A percentile compares a stretch with the other conserved stretches of the same genome.
These are phyloP conservation scores for Limnephilus marmoratus DNA, from an alignment of 2,888 invertebrate species.

Conservation along the genomic window DNA sequence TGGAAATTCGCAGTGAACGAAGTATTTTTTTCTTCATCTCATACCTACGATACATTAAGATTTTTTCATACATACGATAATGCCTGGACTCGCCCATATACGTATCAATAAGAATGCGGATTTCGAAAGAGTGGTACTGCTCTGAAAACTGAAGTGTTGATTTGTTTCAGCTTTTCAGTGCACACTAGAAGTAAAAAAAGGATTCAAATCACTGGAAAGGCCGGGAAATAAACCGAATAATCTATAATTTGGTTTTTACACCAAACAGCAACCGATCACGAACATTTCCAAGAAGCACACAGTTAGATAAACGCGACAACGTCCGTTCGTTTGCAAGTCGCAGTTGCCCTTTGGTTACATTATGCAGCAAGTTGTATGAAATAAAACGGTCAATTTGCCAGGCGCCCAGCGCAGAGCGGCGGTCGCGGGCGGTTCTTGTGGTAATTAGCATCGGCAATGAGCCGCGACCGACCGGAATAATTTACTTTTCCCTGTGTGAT, in stretches of 20 bases:
- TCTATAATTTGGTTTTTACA: background rate
- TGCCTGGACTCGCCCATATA: background rate
- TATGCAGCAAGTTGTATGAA: slow-evolving; percentile 43
- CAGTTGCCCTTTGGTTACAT: background rate
- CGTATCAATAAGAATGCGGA: no score
- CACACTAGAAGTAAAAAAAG: background rate
- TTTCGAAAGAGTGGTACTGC: no score
- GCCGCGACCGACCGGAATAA: slow-evolving; percentile 50
- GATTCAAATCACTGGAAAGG: background rate
- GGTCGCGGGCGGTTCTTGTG: slow-evolving; percentile 4
- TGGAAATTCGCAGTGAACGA: no score
- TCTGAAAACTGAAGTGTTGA: background rate
- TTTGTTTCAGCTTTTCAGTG: background rate
- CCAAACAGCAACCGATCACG: slow-evolving; percentile 4
- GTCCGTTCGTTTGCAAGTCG: background rate
- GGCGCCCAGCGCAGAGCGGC: slow-evolving; percentile 13
- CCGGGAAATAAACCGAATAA: background rate
- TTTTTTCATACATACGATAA: no score
- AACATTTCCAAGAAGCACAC: background rate
- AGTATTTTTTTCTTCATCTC: no score
- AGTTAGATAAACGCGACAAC: slow-evolving; percentile 2
- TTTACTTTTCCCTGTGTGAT: slow-evolving; percentile 38
- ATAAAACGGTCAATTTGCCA: slow-evolving; percentile 47
- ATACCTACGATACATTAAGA: no score
- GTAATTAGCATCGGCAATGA: slow-evolving; percentile 58